Evolutionary conservation across 2,113 vertebrate genomes (phyloP).

Genomic region (Megaceryle maxima): DNA sequence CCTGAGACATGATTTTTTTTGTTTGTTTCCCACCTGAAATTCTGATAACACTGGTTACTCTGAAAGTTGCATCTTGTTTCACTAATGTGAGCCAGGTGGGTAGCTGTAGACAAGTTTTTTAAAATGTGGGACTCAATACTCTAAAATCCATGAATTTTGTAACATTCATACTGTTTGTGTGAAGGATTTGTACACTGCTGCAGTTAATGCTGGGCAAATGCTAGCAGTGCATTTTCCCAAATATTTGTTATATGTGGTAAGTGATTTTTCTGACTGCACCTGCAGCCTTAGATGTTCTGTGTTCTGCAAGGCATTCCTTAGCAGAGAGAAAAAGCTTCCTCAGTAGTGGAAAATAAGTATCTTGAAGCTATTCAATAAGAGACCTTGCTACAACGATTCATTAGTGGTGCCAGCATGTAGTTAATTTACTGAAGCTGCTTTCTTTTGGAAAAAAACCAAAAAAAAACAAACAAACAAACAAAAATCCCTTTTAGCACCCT

Average conservation of each 20-base stretch:
- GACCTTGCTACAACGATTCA: not conserved
- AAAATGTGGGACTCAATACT: not conserved
- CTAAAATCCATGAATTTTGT: not conserved
- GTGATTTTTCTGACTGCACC: not conserved
- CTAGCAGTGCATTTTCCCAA: not conserved
- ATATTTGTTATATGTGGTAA: not conserved
- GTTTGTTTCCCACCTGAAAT: not conserved
- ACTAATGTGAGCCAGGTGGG: not conserved
- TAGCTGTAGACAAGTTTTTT: not conserved
- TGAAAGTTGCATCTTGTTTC: not conserved
- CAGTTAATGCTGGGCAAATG: not conserved
- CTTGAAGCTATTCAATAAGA: not conserved
- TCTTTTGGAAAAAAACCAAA: fast-evolving
- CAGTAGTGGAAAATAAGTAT: not conserved
- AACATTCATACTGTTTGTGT: not conserved
- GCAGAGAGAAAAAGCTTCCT: not conserved
- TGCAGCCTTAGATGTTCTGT: not conserved
- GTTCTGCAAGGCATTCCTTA: not conserved
- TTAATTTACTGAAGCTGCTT: not conserved
- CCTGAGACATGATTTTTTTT: not conserved
- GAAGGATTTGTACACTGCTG: not conserved
- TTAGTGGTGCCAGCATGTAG: not conserved
- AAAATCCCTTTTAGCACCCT: not conserved
- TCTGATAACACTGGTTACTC: not conserved
- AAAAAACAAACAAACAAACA: too few species aligned